Percentiles rank a stretch among this genome's conserved stretches.
phyloP scores from a whole-genome alignment of 2,888 invertebrate species.

The Mesopsocus fuscifrons region DNA sequence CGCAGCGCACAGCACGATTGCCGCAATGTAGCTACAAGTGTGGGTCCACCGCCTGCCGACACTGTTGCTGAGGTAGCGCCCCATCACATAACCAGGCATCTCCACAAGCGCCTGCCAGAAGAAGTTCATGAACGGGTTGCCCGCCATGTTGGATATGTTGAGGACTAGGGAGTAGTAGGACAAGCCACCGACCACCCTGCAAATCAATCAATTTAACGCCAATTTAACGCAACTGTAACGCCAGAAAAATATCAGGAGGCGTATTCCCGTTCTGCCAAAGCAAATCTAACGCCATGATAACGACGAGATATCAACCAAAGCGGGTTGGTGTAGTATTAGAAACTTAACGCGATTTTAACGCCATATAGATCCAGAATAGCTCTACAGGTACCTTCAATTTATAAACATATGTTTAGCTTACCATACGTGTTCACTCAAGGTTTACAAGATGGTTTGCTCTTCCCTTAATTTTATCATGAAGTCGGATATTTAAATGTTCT shows the following conservation, averaged over 20 bases:
- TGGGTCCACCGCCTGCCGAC: conserved; percentile 33
- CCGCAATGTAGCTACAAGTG: conserved; percentile 26
- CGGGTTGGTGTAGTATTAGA: too few relatives aligned
- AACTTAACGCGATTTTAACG: too few relatives aligned
- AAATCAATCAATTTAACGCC: too few relatives aligned
- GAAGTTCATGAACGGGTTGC: conserved; percentile 45
- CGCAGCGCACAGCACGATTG: conserved; percentile 22
- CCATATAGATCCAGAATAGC: too few relatives aligned
- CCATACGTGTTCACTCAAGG: too few relatives aligned
- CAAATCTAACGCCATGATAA: neutral
- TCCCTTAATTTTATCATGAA: too few relatives aligned
- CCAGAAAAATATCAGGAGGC: conserved; percentile 13
- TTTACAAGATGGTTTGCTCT: too few relatives aligned
- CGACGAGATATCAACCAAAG: too few relatives aligned
- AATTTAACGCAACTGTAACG: too few relatives aligned
- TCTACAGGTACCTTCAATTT: too few relatives aligned
- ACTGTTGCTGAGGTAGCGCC: conserved; percentile 31
- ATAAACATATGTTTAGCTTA: too few relatives aligned
- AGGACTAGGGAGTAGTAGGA: conserved; percentile 32
- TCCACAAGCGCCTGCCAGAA: conserved; percentile 41
- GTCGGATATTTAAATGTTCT: too few relatives aligned
- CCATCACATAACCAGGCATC: conserved; percentile 39
- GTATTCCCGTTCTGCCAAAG: neutral
- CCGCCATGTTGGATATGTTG: conserved; percentile 33
- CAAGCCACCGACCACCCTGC: conserved; percentile 30